Conservation (phyloP, 2,888 invertebrate species). For the Hymenopus coronatus region DNA sequence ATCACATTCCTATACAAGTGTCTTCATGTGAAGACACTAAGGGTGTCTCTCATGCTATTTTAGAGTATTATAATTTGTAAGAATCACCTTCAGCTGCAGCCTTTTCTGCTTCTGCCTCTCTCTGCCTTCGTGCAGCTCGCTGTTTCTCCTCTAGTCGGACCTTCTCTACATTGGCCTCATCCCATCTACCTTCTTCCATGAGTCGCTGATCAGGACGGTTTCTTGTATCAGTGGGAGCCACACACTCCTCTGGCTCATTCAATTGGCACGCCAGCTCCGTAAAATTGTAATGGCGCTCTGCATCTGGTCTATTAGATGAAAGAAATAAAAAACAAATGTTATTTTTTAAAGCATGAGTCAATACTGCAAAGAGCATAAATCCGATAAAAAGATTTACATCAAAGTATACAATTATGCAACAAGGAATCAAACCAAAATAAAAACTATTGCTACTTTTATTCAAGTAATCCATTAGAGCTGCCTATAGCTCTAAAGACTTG, state of each 20-base stretch:
- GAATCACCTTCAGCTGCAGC: conserved; percentile 48
- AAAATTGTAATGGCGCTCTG: conserved; percentile 86
- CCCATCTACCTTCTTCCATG: conserved; percentile 94
- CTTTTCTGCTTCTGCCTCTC: conserved; percentile 76
- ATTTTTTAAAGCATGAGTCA: not conserved
- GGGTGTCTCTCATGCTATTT: too few relatives aligned
- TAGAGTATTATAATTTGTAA: too few relatives aligned
- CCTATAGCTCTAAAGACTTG: too few relatives aligned
- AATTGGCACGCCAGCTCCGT: conserved; percentile 93
- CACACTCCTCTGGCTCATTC: conserved; percentile 88
- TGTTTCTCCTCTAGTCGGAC: conserved; percentile 93
- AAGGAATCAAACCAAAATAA: too few relatives aligned
- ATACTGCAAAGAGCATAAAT: not conserved
- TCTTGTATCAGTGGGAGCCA: conserved; percentile 94
- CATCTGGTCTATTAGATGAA: conserved; percentile 43
- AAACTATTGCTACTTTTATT: too few relatives aligned
- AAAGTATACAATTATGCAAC: too few relatives aligned
- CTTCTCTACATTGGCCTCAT: conserved; percentile 85
- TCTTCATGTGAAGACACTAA: too few relatives aligned
- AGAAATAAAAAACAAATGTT: too few relatives aligned
- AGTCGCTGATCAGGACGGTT: conserved; percentile 93
- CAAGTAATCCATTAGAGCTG: too few relatives aligned
- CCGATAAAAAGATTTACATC: too few relatives aligned
- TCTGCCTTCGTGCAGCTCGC: conserved; percentile 69
- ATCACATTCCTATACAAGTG: too few relatives aligned